Conservation (phyloP, 1,140 invertebrate species). For the Zaprionus ornatus region DNA sequence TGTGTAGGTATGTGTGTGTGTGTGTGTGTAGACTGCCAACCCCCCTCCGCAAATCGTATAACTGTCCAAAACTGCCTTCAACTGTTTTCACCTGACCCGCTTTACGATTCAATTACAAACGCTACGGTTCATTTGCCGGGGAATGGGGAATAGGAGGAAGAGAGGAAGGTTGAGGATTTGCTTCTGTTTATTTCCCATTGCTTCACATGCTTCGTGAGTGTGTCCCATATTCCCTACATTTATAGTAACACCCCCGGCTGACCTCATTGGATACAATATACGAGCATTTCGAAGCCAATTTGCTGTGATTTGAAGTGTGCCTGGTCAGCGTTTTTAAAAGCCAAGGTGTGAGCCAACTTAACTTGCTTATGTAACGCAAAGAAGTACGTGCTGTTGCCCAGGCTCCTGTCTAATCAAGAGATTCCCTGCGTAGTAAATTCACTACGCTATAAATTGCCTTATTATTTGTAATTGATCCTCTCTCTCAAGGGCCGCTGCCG, state of each 20-base stretch:
- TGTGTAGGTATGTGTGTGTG: background rate
- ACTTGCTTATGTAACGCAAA: slow-evolving; percentile 62
- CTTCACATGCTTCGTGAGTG: slow-evolving; percentile 61
- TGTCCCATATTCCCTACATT: slow-evolving; percentile 60
- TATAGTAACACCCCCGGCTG: slow-evolving; percentile 33
- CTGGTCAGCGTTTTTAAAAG: slow-evolving; percentile 31
- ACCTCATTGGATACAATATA: slow-evolving; percentile 60
- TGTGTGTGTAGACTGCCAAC: slow-evolving; percentile 41
- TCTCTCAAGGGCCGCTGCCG: background rate
- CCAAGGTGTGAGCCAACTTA: background rate
- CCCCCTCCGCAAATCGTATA: slow-evolving; percentile 24
- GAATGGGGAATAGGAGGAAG: too few relatives aligned
- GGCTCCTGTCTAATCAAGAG: background rate
- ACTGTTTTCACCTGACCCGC: slow-evolving; percentile 59
- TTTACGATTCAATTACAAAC: slow-evolving; percentile 76
- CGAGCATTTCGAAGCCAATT: slow-evolving; percentile 38
- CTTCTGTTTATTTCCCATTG: slow-evolving; percentile 23
- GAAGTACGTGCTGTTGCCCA: background rate
- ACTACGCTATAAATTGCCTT: background rate
- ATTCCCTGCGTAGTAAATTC: background rate
- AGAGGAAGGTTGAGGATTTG: background rate
- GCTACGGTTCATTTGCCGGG: slow-evolving; percentile 9
- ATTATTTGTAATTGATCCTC: slow-evolving; percentile 19
- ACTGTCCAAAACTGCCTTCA: slow-evolving; percentile 44
- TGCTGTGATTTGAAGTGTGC: slow-evolving; percentile 53